Percentiles rank a stretch among this genome's conserved stretches.
Conservation (phyloP, 2,113 vertebrate species). For the Gulo gulo region DNA sequence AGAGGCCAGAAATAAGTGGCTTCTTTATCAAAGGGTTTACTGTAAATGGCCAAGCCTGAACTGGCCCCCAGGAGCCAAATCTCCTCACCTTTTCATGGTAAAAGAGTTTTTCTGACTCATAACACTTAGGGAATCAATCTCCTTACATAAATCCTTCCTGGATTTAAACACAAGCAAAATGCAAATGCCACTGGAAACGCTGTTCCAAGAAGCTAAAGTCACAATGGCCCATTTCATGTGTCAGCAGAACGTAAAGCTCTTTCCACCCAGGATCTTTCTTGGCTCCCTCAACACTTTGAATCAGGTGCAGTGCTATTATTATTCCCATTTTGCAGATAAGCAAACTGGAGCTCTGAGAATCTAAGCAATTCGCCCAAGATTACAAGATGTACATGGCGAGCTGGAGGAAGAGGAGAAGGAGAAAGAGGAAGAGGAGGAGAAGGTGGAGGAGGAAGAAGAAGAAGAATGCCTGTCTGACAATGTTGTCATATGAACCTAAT, state of each 20-base stretch:
- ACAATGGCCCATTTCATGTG: neutral
- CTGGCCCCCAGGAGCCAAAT: neutral
- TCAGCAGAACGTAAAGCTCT: neutral
- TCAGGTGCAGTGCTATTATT: neutral
- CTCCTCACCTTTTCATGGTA: neutral
- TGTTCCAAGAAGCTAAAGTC: neutral
- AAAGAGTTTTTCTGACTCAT: constrained; percentile 12
- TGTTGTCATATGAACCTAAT: neutral
- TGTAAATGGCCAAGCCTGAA: neutral
- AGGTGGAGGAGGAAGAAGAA: neutral
- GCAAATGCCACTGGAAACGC: neutral
- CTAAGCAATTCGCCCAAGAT: neutral
- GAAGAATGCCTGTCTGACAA: neutral
- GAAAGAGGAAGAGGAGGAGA: too few species aligned
- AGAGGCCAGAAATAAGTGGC: neutral
- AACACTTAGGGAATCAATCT: neutral
- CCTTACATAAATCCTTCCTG: neutral
- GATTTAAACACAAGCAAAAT: constrained; percentile 33
- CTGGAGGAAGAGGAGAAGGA: neutral
- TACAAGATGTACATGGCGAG: neutral
- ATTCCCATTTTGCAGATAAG: neutral
- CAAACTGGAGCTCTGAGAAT: neutral
- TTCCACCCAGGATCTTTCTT: neutral
- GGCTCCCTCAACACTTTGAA: neutral
- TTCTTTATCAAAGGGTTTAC: constrained; percentile 26